phyloP scores from a whole-genome alignment of 2,113 vertebrate genomes.

The Vulpes ferrilata region DNA sequence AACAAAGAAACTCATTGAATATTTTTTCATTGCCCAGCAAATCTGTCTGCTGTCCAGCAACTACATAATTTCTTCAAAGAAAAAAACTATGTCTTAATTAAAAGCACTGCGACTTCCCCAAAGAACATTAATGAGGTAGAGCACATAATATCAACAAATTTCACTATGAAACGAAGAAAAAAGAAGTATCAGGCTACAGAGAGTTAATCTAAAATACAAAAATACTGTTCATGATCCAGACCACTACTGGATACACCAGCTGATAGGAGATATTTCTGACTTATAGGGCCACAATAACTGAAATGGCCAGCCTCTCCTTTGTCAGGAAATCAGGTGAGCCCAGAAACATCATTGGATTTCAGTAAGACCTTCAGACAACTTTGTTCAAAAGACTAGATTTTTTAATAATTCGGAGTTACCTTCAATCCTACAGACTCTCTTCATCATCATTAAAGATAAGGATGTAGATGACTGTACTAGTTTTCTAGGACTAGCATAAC shows the following conservation, averaged over 20 bases:
- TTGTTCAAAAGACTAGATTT: background rate
- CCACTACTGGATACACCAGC: background rate
- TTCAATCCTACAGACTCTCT: background rate
- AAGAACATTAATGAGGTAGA: background rate
- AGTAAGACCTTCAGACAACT: background rate
- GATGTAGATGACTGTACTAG: background rate
- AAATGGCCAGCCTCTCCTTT: background rate
- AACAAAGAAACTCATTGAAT: background rate
- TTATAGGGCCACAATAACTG: background rate
- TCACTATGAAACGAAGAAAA: constrained; percentile 18
- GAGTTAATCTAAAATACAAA: background rate
- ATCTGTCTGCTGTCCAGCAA: background rate
- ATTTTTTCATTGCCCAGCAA: background rate
- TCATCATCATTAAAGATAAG: background rate
- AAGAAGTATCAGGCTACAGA: background rate
- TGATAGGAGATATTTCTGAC: background rate
- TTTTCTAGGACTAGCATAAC: background rate
- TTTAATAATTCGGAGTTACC: background rate
- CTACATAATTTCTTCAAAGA: background rate
- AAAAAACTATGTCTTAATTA: constrained; percentile 14
- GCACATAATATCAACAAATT: constrained; percentile 6
- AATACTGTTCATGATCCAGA: background rate
- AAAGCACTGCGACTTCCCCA: background rate
- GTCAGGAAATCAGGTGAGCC: background rate
- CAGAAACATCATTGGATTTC: constrained; percentile 10